Conservation (phyloP, 2,113 vertebrate genomes). For the Phasianus colchicus region DNA sequence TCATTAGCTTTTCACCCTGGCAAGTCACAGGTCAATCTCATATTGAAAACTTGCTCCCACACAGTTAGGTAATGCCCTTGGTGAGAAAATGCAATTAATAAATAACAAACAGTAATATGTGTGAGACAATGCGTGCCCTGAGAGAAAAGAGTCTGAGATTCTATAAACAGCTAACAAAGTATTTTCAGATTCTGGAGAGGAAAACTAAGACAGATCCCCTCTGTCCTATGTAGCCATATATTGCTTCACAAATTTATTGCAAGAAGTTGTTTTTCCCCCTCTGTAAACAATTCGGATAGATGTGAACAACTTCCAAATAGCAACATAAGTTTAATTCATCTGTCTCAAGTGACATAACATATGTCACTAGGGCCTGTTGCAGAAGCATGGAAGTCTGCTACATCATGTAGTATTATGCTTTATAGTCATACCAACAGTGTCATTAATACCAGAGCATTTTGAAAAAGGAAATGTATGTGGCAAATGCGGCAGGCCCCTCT, state of each 20-base stretch:
- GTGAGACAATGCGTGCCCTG: neutral
- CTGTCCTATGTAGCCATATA: neutral
- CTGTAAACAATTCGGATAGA: constrained; percentile 62
- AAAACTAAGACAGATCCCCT: constrained; percentile 12
- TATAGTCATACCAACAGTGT: neutral
- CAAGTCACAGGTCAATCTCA: neutral
- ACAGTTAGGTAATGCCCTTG: neutral
- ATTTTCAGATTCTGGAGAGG: constrained; percentile 16
- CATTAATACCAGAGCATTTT: neutral
- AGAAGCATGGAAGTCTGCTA: constrained; percentile 6
- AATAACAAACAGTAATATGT: constrained; percentile 36
- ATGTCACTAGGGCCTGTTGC: constrained; percentile 39
- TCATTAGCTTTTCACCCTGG: constrained; percentile 41
- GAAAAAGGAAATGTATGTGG: neutral
- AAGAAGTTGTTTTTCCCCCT: neutral
- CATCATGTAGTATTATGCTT: neutral
- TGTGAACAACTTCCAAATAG: constrained; percentile 64
- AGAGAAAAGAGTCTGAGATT: neutral
- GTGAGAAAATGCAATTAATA: constrained; percentile 49
- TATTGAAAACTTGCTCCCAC: constrained; percentile 2
- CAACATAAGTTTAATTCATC: constrained; percentile 65
- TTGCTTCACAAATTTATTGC: constrained; percentile 51
- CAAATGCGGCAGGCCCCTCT: neutral
- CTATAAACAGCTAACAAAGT: neutral
- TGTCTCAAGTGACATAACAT: constrained; percentile 66